These are phyloP conservation scores for Mormyrops attenuatus DNA, from an alignment of 2,797 vertebrate genomes.

Conservation along the genomic window DNA sequence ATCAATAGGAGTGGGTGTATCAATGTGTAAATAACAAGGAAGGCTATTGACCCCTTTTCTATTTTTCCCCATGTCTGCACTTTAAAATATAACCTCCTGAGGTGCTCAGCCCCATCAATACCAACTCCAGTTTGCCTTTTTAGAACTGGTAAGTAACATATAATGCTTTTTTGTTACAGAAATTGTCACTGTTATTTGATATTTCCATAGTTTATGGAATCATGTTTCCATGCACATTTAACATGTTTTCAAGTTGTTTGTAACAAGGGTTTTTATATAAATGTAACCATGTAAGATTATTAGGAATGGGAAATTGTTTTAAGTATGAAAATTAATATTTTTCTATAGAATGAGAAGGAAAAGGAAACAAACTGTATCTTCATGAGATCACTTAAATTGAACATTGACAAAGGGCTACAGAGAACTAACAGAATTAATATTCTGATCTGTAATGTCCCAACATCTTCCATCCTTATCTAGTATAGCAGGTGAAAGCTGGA, in stretches of 20 bases:
- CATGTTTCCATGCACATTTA: background rate
- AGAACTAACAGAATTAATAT: background rate
- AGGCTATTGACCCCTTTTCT: background rate
- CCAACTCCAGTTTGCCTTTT: background rate
- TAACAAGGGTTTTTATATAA: background rate
- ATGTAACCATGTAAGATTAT: background rate
- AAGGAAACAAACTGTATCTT: background rate
- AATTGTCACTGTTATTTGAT: background rate
- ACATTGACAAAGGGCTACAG: background rate
- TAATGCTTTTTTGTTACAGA: background rate
- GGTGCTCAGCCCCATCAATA: background rate
- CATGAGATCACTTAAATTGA: background rate
- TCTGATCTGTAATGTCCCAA: background rate
- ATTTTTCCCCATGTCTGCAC: background rate
- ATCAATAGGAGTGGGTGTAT: background rate
- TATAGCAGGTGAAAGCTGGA: background rate
- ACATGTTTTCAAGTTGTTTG: background rate
- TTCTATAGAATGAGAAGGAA: background rate
- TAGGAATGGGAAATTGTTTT: background rate
- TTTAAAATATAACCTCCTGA: background rate
- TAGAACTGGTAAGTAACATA: background rate
- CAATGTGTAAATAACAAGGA: constrained; percentile 2
- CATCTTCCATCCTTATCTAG: background rate
- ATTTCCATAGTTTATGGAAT: background rate
- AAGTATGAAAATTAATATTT: background rate